phyloP scores from a whole-genome alignment of 2,888 invertebrate genomes.

The Pilophorus perplexus region DNA sequence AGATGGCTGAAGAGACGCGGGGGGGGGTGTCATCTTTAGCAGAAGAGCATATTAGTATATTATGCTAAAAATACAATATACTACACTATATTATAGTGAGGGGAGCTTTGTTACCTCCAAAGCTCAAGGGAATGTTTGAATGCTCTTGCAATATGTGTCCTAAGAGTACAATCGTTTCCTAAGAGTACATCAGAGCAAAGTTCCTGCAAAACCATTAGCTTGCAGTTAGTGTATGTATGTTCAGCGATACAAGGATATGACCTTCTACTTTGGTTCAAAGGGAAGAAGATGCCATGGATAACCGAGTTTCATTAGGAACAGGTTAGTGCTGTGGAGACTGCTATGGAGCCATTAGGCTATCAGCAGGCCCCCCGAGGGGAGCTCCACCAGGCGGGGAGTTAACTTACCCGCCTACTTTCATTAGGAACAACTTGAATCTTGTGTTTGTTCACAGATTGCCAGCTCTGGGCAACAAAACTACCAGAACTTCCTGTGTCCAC shows the following conservation, averaged over 20 bases:
- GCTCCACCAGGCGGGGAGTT: no score
- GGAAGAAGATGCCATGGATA: slow-evolving; percentile 7
- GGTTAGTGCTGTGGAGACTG: background rate
- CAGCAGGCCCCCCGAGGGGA: background rate
- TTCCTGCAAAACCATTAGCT: slow-evolving; percentile 16
- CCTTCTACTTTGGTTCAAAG: background rate
- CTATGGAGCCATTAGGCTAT: no score
- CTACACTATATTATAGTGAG: background rate
- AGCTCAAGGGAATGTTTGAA: slow-evolving; percentile 22
- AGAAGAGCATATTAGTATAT: no score
- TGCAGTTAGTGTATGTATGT: slow-evolving; percentile 21
- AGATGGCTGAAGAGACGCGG: background rate
- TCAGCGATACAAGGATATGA: background rate
- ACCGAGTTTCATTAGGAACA: background rate
- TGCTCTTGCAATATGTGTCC: slow-evolving; percentile 35
- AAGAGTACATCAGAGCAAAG: slow-evolving; percentile 36
- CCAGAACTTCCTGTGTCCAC: slow-evolving; percentile 19
- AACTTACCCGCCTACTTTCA: no score
- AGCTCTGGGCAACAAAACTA: background rate
- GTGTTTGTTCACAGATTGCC: no score
- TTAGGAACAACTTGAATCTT: no score
- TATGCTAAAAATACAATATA: background rate
- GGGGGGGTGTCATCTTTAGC: slow-evolving; percentile 9
- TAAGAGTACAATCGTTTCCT: slow-evolving; percentile 35
- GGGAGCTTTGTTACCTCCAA: slow-evolving; percentile 23